Evolutionary conservation across 2,113 vertebrate genomes (phyloP).

Genomic region (Beaufortia kweichowensis): DNA sequence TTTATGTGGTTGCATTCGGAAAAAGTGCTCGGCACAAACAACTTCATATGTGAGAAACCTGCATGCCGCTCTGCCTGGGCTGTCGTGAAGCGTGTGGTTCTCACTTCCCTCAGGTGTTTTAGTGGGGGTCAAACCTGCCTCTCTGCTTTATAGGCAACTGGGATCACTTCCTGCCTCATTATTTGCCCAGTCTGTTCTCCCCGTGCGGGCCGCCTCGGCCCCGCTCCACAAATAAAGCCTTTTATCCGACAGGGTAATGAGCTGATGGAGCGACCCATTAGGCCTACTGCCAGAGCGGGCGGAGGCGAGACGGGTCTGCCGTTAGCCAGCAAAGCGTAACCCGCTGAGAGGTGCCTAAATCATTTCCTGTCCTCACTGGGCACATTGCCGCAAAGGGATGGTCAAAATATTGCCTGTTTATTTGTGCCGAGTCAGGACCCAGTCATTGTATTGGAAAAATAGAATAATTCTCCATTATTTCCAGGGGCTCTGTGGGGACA

Average conservation of each 20-base stretch:
- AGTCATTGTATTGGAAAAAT: neutral
- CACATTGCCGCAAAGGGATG: conserved; percentile 30
- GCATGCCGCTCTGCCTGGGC: neutral
- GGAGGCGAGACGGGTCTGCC: conserved; percentile 27
- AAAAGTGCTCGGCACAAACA: conserved; percentile 34
- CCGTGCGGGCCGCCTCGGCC: conserved; percentile 36
- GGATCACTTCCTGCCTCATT: conserved; percentile 60
- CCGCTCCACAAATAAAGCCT: conserved; percentile 59
- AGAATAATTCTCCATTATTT: neutral
- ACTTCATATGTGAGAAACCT: conserved; percentile 38
- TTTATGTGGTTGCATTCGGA: conserved; percentile 33
- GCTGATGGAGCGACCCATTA: conserved; percentile 65
- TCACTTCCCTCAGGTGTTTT: conserved; percentile 32
- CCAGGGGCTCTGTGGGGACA: neutral
- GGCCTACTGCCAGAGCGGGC: conserved; percentile 57
- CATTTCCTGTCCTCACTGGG: conserved; percentile 33
- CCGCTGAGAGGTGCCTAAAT: conserved; percentile 54
- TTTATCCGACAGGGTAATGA: conserved; percentile 69
- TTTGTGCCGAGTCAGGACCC: conserved; percentile 37
- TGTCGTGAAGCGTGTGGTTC: neutral
- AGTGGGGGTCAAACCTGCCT: conserved; percentile 35
- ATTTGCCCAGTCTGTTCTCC: conserved; percentile 58
- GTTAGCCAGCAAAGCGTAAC: conserved; percentile 62
- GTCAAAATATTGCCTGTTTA: conserved; percentile 46
- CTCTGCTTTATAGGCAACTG: conserved; percentile 37